phyloP scores from a whole-genome alignment of 1,140 invertebrate genomes.

The Dendroctonus ponderosae region DNA sequence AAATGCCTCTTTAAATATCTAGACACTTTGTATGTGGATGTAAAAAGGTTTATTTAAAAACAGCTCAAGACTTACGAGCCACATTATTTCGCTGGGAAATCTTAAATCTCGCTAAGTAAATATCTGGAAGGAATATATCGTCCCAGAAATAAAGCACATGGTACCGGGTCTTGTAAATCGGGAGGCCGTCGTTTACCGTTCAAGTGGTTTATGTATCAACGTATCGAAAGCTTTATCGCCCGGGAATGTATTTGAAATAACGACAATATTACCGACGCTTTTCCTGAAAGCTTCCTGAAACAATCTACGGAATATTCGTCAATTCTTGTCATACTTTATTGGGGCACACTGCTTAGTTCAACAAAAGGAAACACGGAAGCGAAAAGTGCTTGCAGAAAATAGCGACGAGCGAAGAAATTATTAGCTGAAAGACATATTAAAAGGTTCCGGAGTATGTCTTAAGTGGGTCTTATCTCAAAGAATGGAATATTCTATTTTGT shows the following conservation, averaged over 20 bases:
- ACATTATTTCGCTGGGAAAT: slow-evolving; percentile 18
- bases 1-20: neutral
- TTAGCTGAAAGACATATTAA: too few species aligned
- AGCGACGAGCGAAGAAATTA: too few species aligned
- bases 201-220: slow-evolving; percentile 11
- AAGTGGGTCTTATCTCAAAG: too few species aligned
- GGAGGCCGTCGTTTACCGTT: slow-evolving; percentile 13
- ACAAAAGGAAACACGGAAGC: too few species aligned
- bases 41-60: slow-evolving; percentile 13
- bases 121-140: slow-evolving; percentile 10
- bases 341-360: too few species aligned
- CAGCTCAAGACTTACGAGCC: slow-evolving; percentile 5
- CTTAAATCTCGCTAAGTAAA: slow-evolving; percentile 27
- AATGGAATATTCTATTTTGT: too few species aligned
- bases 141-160: slow-evolving; percentile 25
- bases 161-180: slow-evolving; percentile 14
- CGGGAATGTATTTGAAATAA: neutral
- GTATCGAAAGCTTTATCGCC: neutral
- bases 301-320: too few species aligned
- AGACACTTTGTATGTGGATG: neutral
- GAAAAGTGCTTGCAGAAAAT: too few species aligned
- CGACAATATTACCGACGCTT: too few species aligned
- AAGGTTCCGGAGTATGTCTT: too few species aligned
- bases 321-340: too few species aligned
- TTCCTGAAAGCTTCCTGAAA: too few species aligned